These are phyloP conservation scores for Brachynemurus nebulosus DNA, from an alignment of 2,888 invertebrate species.

Conservation along the genomic window DNA sequence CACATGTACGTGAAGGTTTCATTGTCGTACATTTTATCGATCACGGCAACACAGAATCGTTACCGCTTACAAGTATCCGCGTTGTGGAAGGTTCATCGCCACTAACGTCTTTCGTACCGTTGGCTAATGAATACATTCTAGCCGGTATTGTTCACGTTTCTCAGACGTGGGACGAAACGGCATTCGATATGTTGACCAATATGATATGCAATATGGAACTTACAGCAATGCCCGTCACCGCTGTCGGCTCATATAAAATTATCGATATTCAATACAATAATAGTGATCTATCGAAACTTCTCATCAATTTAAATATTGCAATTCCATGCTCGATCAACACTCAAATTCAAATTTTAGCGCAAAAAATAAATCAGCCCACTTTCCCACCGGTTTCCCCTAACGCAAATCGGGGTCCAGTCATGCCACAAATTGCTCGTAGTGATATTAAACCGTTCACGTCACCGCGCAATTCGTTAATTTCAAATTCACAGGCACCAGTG, in stretches of 20 bases:
- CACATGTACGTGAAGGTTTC: slow-evolving; percentile 35
- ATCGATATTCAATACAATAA: slow-evolving; percentile 36
- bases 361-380: neutral
- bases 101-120: slow-evolving; percentile 34
- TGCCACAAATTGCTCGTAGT: neutral
- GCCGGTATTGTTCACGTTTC: slow-evolving; percentile 39
- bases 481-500: slow-evolving; percentile 25
- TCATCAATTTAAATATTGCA: slow-evolving; percentile 34
- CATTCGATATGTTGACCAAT: slow-evolving; percentile 30
- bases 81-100: slow-evolving; percentile 37
- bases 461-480: slow-evolving; percentile 10
- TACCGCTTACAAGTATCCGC: slow-evolving; percentile 44
- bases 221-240: slow-evolving; percentile 22
- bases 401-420: slow-evolving; percentile 28
- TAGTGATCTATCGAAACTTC: slow-evolving; percentile 35
- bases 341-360: slow-evolving; percentile 30
- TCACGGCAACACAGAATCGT: slow-evolving; percentile 47
- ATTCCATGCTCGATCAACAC: slow-evolving; percentile 33
- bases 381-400: slow-evolving; percentile 24
- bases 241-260: slow-evolving; percentile 30
- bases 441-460: slow-evolving; percentile 5
- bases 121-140: slow-evolving; percentile 45
- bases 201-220: slow-evolving; percentile 31
- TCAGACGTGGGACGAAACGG: slow-evolving; percentile 39
- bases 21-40: slow-evolving; percentile 55